phyloP scores from a whole-genome alignment of 2,113 vertebrate genomes.

The Halichoeres trimaculatus region DNA sequence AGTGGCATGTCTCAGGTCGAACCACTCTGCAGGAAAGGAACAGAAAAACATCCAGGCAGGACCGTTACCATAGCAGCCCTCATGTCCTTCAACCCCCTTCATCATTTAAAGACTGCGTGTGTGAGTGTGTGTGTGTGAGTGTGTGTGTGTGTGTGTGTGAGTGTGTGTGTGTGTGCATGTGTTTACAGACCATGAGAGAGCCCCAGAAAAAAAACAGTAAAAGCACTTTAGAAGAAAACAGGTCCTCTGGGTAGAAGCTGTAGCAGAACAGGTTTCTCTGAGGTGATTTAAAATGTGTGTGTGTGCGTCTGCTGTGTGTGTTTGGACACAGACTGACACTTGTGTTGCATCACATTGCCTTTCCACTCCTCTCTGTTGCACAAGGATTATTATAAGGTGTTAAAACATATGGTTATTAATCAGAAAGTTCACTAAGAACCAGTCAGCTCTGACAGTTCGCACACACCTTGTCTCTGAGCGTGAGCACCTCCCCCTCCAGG shows the following conservation, averaged over 20 bases:
- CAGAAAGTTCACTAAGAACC: not conserved
- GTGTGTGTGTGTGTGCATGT: not conserved
- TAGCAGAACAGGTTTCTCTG: not conserved
- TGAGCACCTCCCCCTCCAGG: conserved; percentile 75
- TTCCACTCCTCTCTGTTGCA: too few species aligned
- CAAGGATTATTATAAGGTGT: not conserved
- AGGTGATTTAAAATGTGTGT: not conserved
- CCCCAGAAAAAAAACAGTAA: not conserved
- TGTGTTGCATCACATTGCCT: too few species aligned
- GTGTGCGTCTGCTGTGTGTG: not conserved
- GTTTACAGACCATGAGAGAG: not conserved
- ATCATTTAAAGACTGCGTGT: conserved; percentile 2
- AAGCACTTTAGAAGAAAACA: not conserved
- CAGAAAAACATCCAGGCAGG: not conserved
- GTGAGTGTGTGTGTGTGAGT: not conserved
- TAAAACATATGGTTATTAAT: not conserved
- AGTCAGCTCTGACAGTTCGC: not conserved
- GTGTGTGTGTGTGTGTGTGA: not conserved
- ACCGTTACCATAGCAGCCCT: conserved; percentile 44
- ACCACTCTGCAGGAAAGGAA: conserved; percentile 14
- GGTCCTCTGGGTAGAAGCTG: too few species aligned
- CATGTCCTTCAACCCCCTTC: conserved; percentile 24
- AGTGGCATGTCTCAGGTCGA: not conserved
- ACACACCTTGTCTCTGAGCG: conserved; percentile 73
- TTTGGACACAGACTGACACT: not conserved